Percentiles rank a stretch among this genome's conserved stretches.
These are phyloP conservation scores for Anneissia japonica DNA, from an alignment of 35 echinoderm and acorn worm genomes.

Conservation along the genomic window DNA sequence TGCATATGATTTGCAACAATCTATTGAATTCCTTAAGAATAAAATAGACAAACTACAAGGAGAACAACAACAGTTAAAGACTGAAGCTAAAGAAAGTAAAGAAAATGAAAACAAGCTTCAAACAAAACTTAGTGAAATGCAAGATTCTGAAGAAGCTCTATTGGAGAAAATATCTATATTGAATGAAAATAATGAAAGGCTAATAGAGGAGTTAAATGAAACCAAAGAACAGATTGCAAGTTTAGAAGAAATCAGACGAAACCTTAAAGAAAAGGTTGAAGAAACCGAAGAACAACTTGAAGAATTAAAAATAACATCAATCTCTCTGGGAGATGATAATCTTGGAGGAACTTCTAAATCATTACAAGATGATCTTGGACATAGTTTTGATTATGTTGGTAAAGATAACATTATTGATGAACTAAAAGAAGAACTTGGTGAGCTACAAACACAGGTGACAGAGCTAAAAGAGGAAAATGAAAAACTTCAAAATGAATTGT, in stretches of 20 bases:
- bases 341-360: background rate
- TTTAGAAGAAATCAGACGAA: background rate
- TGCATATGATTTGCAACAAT: background rate
- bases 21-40: background rate
- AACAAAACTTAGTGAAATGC: background rate
- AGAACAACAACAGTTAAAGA: background rate
- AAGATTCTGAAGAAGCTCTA: background rate
- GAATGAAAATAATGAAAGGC: too few species aligned
- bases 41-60: background rate
- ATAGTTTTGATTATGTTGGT: background rate
- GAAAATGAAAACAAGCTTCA: background rate
- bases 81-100: background rate
- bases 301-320: background rate
- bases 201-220: background rate
- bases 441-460: background rate
- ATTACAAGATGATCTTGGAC: background rate
- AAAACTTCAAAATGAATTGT: background rate
- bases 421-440: too few species aligned
- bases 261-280: background rate
- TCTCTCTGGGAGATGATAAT: background rate
- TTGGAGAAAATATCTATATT: background rate
- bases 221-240: background rate
- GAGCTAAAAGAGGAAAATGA: constrained; percentile 3
- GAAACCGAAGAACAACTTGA: background rate
- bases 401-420: background rate